Evolutionary conservation across 2,797 vertebrate species (phyloP).

Genomic region (Argyrosomus regius): DNA sequence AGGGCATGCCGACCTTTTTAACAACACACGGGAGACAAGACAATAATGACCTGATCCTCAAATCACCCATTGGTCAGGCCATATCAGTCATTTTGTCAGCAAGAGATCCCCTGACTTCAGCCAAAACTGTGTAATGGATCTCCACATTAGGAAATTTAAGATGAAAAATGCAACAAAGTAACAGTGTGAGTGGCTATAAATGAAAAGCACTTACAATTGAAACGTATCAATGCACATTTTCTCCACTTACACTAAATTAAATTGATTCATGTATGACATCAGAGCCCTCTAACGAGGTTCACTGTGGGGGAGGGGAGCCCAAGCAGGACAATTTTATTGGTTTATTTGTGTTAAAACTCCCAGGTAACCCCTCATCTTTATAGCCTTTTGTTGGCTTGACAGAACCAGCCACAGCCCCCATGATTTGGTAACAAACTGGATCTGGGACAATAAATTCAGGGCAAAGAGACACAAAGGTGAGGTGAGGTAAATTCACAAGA

Average conservation of each 20-base stretch:
- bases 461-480: not conserved
- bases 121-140: not conserved
- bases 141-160: not conserved
- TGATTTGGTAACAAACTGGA: not conserved
- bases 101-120: not conserved
- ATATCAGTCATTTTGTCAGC: not conserved
- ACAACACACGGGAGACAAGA: conserved; percentile 26
- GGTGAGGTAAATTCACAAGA: not conserved
- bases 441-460: not conserved
- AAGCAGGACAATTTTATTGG: not conserved
- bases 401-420: not conserved
- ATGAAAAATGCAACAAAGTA: no score
- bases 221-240: not conserved
- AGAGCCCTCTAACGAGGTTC: conserved; percentile 19
- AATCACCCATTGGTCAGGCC: not conserved
- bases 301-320: not conserved
- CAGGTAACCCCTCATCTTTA: not conserved
- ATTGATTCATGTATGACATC: conserved; percentile 11
- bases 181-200: not conserved
- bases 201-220: not conserved
- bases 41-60: conserved; percentile 22
- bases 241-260: not conserved
- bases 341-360: not conserved
- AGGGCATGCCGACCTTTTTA: conserved; percentile 26
- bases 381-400: not conserved